A percentile compares a stretch with the other conserved stretches of the same genome.
These are phyloP conservation scores for Balaeniceps rex DNA, from an alignment of 2,113 vertebrate genomes.

Conservation along the genomic window DNA sequence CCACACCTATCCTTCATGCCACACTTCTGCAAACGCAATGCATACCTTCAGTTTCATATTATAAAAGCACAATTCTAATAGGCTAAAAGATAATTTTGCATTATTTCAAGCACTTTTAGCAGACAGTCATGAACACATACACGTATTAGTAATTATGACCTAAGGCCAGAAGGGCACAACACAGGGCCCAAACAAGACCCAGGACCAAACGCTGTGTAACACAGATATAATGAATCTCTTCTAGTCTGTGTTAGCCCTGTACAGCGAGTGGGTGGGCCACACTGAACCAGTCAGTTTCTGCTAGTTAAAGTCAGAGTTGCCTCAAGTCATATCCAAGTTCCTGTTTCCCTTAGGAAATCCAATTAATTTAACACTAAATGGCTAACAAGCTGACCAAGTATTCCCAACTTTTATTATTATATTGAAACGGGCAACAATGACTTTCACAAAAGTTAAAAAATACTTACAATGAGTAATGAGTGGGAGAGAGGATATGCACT, in stretches of 20 bases:
- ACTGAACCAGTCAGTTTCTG: neutral
- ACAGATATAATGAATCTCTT: neutral
- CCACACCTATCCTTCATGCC: accelerated
- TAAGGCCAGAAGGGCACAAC: neutral
- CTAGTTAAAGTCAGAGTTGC: neutral
- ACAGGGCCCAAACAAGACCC: neutral
- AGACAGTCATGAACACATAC: neutral
- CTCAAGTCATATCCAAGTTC: neutral
- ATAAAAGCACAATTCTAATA: neutral
- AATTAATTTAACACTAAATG: neutral
- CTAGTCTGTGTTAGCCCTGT: neutral
- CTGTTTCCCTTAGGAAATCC: neutral
- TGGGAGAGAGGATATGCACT: neutral
- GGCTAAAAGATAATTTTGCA: neutral
- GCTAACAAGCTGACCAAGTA: neutral
- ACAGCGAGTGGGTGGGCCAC: neutral
- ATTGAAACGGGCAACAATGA: neutral
- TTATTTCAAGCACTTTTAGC: neutral
- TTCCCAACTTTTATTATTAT: neutral
- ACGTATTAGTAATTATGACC: neutral
- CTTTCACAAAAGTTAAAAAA: neutral
- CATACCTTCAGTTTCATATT: neutral
- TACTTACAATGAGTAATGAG: neutral
- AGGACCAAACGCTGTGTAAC: neutral
- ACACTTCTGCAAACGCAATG: neutral